Base-by-base conservation (phyloP, 1,140 invertebrate genomes). In the Danaus melanippus region DNA sequence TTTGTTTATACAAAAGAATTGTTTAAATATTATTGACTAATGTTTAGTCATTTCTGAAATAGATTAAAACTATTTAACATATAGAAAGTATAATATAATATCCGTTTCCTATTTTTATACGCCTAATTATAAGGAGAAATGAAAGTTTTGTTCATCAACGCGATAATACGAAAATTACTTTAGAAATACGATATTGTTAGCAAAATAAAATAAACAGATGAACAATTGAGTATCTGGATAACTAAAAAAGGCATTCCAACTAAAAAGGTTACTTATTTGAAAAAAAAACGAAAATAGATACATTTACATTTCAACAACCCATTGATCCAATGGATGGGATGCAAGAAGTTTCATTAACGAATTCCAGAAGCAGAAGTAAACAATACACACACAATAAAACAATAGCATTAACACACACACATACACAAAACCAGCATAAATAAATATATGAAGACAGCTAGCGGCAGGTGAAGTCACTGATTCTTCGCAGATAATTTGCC, bases 401-500 rank as follows among this genome's bases (percentile, higher is more conserved):
- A 84, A 74, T 79, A 63, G 67, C 52, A 67, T 66, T 72, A 77
- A 73, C 71, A 64, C 74, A 76, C 74, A 76, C 66, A 69, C 67
- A 67, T 43, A 47, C 59, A 69, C 61, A 63, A 66, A 60, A 60
- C 56, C 58, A 66, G 67, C 63, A 62, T 71, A 71, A 62, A 73
- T 78, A 72, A 71, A 77, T 73, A 74, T 73, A 75, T 71, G 62
- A 65, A 73, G 71, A 69, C 65, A 54, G 63, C 59, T 48, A 57
- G 55, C 58, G 74, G 74, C 78, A 82, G 78, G 79, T 84, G 81
- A 66, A 80, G 44, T 69, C 81, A 76, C 71, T 78, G 74, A 84
- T 83, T 81, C 76, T 66, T 75, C 59, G 71, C 72, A 68, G 79
- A 84, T 84, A 84, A 82, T 84, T 84, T 83, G 75, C 79, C 72